A percentile compares a stretch with the other conserved stretches of the same genome.
Evolutionary conservation across 1,140 invertebrate genomes (phyloP).

Genomic region (Drosophila varians): DNA sequence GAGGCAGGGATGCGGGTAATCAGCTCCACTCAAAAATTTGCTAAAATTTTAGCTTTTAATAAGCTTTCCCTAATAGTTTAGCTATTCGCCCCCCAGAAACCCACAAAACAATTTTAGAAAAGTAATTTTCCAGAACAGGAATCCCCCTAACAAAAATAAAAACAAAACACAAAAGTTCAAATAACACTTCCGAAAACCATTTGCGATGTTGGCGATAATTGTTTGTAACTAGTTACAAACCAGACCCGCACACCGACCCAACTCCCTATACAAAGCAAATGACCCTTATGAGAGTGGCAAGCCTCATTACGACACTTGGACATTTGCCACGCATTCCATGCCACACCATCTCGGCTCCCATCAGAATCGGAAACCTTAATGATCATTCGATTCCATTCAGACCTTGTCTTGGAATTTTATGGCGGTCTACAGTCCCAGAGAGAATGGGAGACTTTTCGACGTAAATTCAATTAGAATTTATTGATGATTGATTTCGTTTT

Average conservation of each 20-base stretch:
- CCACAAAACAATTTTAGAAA: conserved; percentile 17
- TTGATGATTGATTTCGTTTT: conserved; percentile 73
- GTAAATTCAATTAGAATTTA: conserved; percentile 77
- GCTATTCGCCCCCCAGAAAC: background rate
- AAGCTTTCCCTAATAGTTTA: background rate
- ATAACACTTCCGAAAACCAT: conserved; percentile 75
- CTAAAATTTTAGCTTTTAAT: conserved; percentile 2
- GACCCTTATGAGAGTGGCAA: conserved; percentile 40
- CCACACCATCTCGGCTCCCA: background rate
- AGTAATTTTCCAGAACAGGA: conserved; percentile 48
- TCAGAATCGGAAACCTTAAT: conserved; percentile 7
- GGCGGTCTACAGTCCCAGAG: conserved; percentile 12
- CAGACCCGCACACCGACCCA: conserved; percentile 13
- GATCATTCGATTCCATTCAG: conserved; percentile 39
- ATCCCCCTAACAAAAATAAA: conserved; percentile 12
- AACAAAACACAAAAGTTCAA: conserved; percentile 61
- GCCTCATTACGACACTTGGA: conserved; percentile 36
- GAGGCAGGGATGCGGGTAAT: no score
- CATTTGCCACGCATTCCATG: conserved; percentile 41
- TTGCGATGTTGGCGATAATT: conserved; percentile 74
- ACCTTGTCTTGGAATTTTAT: conserved; percentile 6
- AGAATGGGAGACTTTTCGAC: conserved; percentile 12
- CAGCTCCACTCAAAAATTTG: background rate
- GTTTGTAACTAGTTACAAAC: conserved; percentile 39
- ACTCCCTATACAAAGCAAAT: conserved; percentile 24